phyloP scores from a whole-genome alignment of 1,140 invertebrate genomes.

The Uloborus diversus region DNA sequence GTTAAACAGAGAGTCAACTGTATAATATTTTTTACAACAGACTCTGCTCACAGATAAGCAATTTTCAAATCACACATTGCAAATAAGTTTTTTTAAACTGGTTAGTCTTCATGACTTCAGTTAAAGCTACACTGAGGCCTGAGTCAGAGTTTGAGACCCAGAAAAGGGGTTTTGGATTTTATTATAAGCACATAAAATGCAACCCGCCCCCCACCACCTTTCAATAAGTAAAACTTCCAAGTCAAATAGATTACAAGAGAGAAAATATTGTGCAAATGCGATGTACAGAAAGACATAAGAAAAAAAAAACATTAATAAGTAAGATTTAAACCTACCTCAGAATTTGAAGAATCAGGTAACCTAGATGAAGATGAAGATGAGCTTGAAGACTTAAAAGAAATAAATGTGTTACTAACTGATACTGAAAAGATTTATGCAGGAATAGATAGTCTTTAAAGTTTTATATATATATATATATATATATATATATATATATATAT shows the following conservation, averaged over 20 bases:
- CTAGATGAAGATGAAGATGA: conserved; percentile 51
- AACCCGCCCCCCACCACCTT: background rate
- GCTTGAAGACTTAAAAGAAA: conserved; percentile 50
- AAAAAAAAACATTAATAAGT: background rate
- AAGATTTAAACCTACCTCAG: conserved; percentile 23
- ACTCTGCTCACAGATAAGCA: too few species aligned
- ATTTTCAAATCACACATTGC: too few species aligned
- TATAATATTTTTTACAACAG: too few species aligned
- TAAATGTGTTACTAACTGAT: background rate
- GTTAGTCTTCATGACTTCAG: too few species aligned
- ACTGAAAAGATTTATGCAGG: background rate
- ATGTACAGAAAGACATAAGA: background rate
- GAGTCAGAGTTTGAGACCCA: too few species aligned
- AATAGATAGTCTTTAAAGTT: background rate
- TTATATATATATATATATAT: background rate
- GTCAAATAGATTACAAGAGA: background rate
- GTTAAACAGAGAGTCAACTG: too few species aligned
- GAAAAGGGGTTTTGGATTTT: too few species aligned
- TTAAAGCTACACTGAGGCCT: too few species aligned
- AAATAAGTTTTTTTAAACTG: too few species aligned
- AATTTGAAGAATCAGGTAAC: background rate
- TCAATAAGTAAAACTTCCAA: background rate
- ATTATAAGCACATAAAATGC: too few species aligned
- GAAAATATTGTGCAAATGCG: background rate
- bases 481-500: background rate